A percentile compares a stretch with the other conserved stretches of the same genome.
These are phyloP conservation scores for Chalcosyrphus nemorum DNA, from an alignment of 2,888 invertebrate genomes.

Conservation along the genomic window DNA sequence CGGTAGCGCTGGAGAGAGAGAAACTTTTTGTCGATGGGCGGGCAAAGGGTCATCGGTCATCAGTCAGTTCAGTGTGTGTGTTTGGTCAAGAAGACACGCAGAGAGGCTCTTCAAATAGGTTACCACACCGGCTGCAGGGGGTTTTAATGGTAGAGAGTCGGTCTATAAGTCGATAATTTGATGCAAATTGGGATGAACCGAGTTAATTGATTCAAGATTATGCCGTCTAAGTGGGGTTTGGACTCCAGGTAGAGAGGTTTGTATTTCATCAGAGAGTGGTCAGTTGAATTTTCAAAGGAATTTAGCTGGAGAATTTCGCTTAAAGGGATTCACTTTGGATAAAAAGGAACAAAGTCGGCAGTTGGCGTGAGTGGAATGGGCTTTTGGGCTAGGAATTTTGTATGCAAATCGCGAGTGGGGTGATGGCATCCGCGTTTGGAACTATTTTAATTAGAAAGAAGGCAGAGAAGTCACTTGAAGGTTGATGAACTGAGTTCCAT, in stretches of 20 bases:
- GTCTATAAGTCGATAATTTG: conserved; percentile 63
- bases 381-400: not conserved
- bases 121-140: conserved; percentile 12
- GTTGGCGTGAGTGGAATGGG: not conserved
- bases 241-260: no score
- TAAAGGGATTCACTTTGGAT: not conserved
- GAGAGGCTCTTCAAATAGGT: not conserved
- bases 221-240: conserved; percentile 37
- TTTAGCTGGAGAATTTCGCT: conserved; percentile 13
- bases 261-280: not conserved
- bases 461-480: not conserved
- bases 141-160: conserved; percentile 15
- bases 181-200: conserved; percentile 63
- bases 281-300: not conserved
- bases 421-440: not conserved
- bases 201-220: conserved; percentile 64
- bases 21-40: no score
- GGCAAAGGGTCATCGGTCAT: conserved; percentile 51
- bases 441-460: not conserved
- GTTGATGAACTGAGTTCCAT: not conserved
- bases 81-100: conserved; percentile 9
- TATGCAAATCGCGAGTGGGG: not conserved
- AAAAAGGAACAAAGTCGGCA: not conserved
- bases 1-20: no score
- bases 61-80: not conserved